Conservation (phyloP, 1,140 invertebrate genomes). For the Zophobas morio region DNA sequence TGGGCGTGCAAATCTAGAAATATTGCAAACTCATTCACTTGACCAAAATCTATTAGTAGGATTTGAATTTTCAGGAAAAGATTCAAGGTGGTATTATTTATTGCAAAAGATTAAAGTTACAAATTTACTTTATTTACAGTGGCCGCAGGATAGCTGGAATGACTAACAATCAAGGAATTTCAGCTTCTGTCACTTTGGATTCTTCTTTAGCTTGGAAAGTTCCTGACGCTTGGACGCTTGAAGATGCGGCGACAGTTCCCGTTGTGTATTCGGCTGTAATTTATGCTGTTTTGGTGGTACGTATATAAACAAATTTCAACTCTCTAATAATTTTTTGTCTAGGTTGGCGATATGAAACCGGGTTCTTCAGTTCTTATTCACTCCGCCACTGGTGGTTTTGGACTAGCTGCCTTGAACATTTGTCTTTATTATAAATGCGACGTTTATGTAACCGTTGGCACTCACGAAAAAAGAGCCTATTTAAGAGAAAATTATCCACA, state of each 20-base stretch:
- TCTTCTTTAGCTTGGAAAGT: slow-evolving; percentile 80
- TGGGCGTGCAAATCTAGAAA: slow-evolving; percentile 75
- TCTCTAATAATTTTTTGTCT: slow-evolving; percentile 16
- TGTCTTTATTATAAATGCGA: slow-evolving; percentile 66
- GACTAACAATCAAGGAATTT: slow-evolving; percentile 71
- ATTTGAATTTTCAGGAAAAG: slow-evolving; percentile 79
- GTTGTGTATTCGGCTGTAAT: slow-evolving; percentile 86
- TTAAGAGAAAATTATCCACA: slow-evolving; percentile 79
- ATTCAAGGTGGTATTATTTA: slow-evolving; percentile 71
- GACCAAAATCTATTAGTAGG: slow-evolving; percentile 79
- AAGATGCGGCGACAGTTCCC: slow-evolving; percentile 91
- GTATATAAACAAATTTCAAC: neutral
- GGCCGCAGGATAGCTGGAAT: slow-evolving; percentile 84
- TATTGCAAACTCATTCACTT: slow-evolving; percentile 69
- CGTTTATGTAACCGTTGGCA: slow-evolving; percentile 78
- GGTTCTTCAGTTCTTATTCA: slow-evolving; percentile 74
- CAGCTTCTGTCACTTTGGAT: slow-evolving; percentile 75
- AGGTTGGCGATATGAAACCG: neutral
- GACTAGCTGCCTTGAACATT: slow-evolving; percentile 87
- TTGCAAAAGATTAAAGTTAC: slow-evolving; percentile 64
- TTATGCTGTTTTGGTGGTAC: slow-evolving; percentile 83
- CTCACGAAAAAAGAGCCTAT: slow-evolving; percentile 82
- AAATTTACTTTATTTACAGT: slow-evolving; percentile 77
- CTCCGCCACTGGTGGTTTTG: slow-evolving; percentile 89
- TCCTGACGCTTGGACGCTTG: slow-evolving; percentile 85